Evolutionary conservation across 2,888 invertebrate genomes (phyloP), one percentile per base, ranked within the genome.

Genomic region (Apomyelois bistriatella): DNA sequence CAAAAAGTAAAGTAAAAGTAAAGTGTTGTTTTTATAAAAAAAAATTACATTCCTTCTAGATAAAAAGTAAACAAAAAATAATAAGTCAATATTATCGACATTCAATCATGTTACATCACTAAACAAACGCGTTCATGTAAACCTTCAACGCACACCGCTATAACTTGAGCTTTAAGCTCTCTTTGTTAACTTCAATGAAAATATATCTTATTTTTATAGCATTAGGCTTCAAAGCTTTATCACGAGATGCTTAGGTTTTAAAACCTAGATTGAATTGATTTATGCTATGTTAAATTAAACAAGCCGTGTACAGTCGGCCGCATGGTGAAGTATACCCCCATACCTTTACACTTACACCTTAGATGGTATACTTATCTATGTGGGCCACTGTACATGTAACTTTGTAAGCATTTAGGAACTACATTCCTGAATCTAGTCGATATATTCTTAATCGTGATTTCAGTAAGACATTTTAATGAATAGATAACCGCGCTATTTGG

Each of bases 211-310:
- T 10, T 1, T 1, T 8, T 10, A 10, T 15, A 10, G 10, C 0
- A 13, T 1, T 46, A 35, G n/a, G 5, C 0, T 32, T 32, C 16
- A 46, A 46, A 22, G 22, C 22, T 22, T 13, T 6, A 13, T 32
- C 1, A 13, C 10, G 13, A 7, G 15, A 38, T 16, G 15, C 16
- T 1, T 15, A 9, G 22, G n/a, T 2, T 41, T 15, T 35, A 46
- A 46, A 46, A 13, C 46, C 32, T 46, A 46, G 46, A 46, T 46
- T 13, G 43, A 46, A 32, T 46, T 46, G 46, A 46, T 46, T 46
- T 46, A 46, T 30, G 43, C 10, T 32, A 32, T 32, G 32, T 13
- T 12, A 42, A 43, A 43, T 13, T 12, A 42, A 43, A 43, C 41
- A 41, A 41, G 38, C 22, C n/a, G n/a, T n/a, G n/a, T n/a, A n/a